phyloP scores from a whole-genome alignment of 2,888 invertebrate species.

The Andrena hattorfiana region DNA sequence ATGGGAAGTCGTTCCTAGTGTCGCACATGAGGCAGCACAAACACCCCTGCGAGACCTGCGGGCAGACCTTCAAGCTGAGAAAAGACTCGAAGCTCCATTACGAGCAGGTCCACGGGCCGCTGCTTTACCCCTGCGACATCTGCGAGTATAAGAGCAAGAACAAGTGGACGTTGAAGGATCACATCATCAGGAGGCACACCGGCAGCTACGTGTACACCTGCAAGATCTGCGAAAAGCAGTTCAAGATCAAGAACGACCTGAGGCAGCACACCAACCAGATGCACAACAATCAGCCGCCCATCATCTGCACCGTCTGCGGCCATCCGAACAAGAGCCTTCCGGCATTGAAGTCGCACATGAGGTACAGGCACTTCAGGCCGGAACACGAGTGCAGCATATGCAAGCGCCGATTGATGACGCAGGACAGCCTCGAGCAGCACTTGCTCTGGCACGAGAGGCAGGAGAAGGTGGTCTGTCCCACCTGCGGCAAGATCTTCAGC shows the following conservation, averaged over 20 bases:
- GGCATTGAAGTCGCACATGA: constrained; percentile 74
- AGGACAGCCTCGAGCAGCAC: constrained; percentile 72
- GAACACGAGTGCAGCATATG: constrained; percentile 73
- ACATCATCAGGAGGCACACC: constrained; percentile 58
- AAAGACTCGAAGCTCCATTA: constrained; percentile 58
- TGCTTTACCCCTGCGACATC: constrained; percentile 55
- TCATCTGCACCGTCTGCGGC: constrained; percentile 74
- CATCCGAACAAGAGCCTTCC: constrained; percentile 72
- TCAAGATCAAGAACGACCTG: constrained; percentile 63
- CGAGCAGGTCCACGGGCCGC: constrained; percentile 47
- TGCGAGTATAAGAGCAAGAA: constrained; percentile 65
- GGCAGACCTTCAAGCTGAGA: constrained; percentile 61
- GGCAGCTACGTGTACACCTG: constrained; percentile 47
- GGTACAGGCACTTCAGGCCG: constrained; percentile 72
- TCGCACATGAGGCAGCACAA: constrained; percentile 57
- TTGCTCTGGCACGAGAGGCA: constrained; percentile 72
- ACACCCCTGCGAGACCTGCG: constrained; percentile 46
- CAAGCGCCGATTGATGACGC: constrained; percentile 72
- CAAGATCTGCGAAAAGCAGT: constrained; percentile 51
- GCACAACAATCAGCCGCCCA: constrained; percentile 58
- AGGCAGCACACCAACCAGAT: constrained; percentile 59
- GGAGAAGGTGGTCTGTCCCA: constrained; percentile 73
- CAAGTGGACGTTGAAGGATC: constrained; percentile 58
- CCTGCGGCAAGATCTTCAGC: constrained; percentile 74
- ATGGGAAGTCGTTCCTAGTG: constrained; percentile 26